Evolutionary conservation across 2,797 vertebrate species (phyloP).

Genomic region (Alfaro cultratus): DNA sequence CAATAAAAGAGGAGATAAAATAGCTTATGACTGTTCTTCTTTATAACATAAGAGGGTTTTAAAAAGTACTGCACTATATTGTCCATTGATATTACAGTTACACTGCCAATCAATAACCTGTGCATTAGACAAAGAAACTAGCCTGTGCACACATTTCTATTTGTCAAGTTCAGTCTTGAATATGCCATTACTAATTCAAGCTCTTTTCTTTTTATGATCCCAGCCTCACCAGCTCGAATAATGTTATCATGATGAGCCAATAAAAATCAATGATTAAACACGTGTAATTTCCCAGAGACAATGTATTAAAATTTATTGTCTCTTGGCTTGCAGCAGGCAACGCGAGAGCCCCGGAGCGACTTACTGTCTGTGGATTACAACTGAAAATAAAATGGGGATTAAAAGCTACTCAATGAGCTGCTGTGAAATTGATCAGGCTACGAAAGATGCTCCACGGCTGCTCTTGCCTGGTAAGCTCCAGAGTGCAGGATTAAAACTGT

Average conservation of each 20-base stretch:
- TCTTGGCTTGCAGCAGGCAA: constrained; percentile 50
- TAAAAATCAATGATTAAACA: constrained; percentile 79
- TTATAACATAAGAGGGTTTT: constrained; percentile 11
- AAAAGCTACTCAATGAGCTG: constrained; percentile 83
- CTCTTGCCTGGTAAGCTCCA: constrained; percentile 13
- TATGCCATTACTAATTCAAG: constrained; percentile 60
- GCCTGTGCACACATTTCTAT: constrained; percentile 37
- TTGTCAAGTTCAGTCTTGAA: constrained; percentile 57
- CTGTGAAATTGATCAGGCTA: constrained; percentile 81
- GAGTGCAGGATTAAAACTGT: constrained; percentile 23
- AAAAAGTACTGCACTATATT: constrained; percentile 26
- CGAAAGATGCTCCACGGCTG: constrained; percentile 67
- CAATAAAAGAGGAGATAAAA: constrained; percentile 7
- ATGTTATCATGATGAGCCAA: constrained; percentile 69
- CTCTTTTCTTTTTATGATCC: constrained; percentile 58
- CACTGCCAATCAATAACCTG: constrained; percentile 43
- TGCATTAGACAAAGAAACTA: constrained; percentile 37
- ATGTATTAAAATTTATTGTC: constrained; percentile 77
- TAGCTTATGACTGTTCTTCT: background rate
- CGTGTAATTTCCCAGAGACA: constrained; percentile 80
- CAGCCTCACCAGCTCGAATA: constrained; percentile 50
- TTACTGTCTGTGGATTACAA: constrained; percentile 73
- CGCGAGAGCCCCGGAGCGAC: constrained; percentile 47
- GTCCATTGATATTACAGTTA: constrained; percentile 17
- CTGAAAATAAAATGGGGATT: constrained; percentile 83